Evolutionary conservation across 1,140 invertebrate genomes (phyloP).

Genomic region (Calliphora vicina): DNA sequence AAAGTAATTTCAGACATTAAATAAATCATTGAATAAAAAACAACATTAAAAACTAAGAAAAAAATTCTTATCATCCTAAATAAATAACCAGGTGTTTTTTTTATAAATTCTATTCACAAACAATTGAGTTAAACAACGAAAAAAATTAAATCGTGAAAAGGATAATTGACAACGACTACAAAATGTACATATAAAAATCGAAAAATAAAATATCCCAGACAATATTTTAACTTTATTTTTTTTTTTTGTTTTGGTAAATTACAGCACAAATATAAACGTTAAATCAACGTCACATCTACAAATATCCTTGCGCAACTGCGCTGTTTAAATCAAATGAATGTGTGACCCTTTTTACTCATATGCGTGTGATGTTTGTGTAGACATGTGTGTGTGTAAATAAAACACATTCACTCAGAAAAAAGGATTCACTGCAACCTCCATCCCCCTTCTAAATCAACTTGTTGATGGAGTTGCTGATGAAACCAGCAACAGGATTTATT

Average conservation of each 20-base stretch:
- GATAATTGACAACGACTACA: too few relatives aligned
- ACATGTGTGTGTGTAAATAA: not conserved
- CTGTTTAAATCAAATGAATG: not conserved
- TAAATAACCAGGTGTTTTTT: slow-evolving; percentile 28
- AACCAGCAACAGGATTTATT: not conserved
- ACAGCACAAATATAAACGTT: not conserved
- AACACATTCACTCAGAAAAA: not conserved
- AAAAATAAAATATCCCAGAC: too few relatives aligned
- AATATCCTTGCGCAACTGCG: not conserved
- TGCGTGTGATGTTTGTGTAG: too few relatives aligned
- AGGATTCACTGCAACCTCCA: not conserved
- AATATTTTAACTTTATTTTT: not conserved
- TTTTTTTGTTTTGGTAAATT: not conserved
- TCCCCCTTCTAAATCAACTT: not conserved
- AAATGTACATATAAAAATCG: too few relatives aligned
- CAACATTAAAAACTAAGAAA: not conserved
- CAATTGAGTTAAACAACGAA: too few relatives aligned
- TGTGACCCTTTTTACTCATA: not conserved
- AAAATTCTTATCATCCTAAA: slow-evolving; percentile 21
- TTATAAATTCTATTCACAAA: too few relatives aligned
- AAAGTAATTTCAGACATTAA: too few relatives aligned
- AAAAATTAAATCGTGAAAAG: too few relatives aligned
- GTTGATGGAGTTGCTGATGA: too few relatives aligned
- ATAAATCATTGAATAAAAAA: too few relatives aligned
- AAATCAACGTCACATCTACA: not conserved